These are phyloP conservation scores for Odontocerum albicorne DNA, from an alignment of 2,888 invertebrate genomes.

Conservation along the genomic window DNA sequence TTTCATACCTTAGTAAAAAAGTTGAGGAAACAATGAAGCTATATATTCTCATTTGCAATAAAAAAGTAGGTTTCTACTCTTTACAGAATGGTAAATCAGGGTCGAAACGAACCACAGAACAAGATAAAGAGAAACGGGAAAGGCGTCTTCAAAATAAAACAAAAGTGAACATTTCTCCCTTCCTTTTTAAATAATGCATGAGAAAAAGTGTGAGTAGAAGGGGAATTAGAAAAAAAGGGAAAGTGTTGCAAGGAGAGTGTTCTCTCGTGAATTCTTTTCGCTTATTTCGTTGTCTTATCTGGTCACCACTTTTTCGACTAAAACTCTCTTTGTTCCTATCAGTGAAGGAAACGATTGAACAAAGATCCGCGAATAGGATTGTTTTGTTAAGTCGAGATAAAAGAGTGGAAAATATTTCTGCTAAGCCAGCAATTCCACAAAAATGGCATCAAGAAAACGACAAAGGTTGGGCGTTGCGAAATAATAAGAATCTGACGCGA, in stretches of 20 bases:
- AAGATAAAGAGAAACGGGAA: constrained; percentile 26
- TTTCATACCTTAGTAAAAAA: no score
- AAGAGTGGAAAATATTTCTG: constrained; percentile 4
- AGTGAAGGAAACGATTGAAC: constrained; percentile 13
- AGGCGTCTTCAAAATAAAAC: constrained; percentile 31
- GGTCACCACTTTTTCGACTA: constrained; percentile 4
- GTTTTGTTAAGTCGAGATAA: constrained; percentile 8
- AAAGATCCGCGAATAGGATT: constrained; percentile 12
- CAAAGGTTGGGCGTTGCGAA: constrained; percentile 4
- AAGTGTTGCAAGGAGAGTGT: constrained; percentile 18
- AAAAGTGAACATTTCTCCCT: constrained; percentile 22
- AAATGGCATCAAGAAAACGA: constrained; percentile 4
- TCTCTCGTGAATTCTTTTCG: constrained; percentile 7
- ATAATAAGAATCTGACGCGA: constrained; percentile 9
- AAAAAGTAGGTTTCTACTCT: constrained; percentile 7
- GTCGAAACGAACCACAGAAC: constrained; percentile 28
- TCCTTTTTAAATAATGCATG: constrained; percentile 33
- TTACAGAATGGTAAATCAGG: constrained; percentile 27
- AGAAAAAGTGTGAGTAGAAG: constrained; percentile 15
- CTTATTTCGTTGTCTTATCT: constrained; percentile 22
- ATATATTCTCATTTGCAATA: constrained; percentile 18
- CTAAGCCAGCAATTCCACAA: constrained; percentile 1
- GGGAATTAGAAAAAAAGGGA: constrained; percentile 4
- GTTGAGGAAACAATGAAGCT: constrained; percentile 7
- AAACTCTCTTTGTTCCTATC: constrained; percentile 14